Percentiles rank a stretch among this genome's conserved stretches.
phyloP scores from a whole-genome alignment of 1,140 invertebrate species.

The Yoshiicerus persimilis region DNA sequence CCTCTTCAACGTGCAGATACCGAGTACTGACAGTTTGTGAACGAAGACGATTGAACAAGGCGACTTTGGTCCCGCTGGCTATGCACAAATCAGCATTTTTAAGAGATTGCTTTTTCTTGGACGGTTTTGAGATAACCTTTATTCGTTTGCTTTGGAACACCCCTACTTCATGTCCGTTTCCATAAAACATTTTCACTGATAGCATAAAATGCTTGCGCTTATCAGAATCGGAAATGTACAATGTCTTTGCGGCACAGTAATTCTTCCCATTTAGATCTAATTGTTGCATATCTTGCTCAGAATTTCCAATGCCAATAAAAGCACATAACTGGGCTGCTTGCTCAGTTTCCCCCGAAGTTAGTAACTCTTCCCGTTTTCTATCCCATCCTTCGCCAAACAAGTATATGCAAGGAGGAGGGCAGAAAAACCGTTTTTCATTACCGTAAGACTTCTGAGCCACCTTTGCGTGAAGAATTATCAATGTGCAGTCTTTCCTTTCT shows the following conservation, averaged over 20 bases:
- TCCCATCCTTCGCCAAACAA: constrained; percentile 68
- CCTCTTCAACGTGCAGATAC: constrained; percentile 70
- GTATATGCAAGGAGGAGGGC: constrained; percentile 71
- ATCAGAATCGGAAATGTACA: constrained; percentile 71
- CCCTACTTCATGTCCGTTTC: constrained; percentile 66
- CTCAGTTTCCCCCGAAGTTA: constrained; percentile 55
- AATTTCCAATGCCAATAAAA: constrained; percentile 69
- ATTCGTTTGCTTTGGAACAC: constrained; percentile 68
- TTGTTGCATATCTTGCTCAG: constrained; percentile 68
- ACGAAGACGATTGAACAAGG: constrained; percentile 69
- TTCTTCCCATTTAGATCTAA: constrained; percentile 68
- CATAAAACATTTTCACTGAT: constrained; percentile 68
- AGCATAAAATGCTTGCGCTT: constrained; percentile 73
- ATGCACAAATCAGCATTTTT: constrained; percentile 73
- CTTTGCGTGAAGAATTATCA: constrained; percentile 71
- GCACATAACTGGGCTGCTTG: constrained; percentile 62
- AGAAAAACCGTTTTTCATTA: constrained; percentile 73
- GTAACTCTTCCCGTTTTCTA: constrained; percentile 59
- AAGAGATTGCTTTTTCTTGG: constrained; percentile 72
- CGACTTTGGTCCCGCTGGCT: constrained; percentile 69
- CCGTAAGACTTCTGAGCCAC: constrained; percentile 71
- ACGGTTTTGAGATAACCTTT: constrained; percentile 73
- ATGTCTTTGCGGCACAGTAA: constrained; percentile 71
- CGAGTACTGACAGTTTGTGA: constrained; percentile 71
- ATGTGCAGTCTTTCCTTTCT: constrained; percentile 61